Conservation (phyloP, 2,797 vertebrate genomes). For the Eulemur coronatus region DNA sequence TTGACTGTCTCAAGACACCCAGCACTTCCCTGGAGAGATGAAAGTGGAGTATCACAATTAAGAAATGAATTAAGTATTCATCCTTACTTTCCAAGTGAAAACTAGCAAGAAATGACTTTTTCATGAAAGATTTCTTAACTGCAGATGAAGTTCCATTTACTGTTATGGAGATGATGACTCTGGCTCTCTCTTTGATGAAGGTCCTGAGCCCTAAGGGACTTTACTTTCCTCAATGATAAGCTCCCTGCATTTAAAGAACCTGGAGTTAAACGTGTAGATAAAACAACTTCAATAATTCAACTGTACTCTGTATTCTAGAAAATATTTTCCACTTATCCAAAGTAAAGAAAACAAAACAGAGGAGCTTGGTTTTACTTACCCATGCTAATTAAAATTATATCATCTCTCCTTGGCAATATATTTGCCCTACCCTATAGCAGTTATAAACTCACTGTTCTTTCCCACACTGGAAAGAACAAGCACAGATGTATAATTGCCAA, state of each 20-base stretch:
- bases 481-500: slow-evolving; percentile 20
- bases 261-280: slow-evolving; percentile 10
- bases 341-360: slow-evolving; percentile 25
- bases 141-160: slow-evolving; percentile 27
- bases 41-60: not conserved
- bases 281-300: not conserved
- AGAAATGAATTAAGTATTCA: slow-evolving; percentile 29
- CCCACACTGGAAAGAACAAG: not conserved
- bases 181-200: not conserved
- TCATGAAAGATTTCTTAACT: slow-evolving; percentile 6
- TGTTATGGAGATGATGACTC: not conserved
- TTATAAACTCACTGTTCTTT: slow-evolving; percentile 33
- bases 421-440: not conserved
- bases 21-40: not conserved
- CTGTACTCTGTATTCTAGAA: not conserved
- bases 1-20: not conserved
- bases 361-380: not conserved
- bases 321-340: slow-evolving; percentile 31
- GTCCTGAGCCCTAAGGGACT: not conserved
- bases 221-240: not conserved
- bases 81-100: not conserved
- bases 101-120: not conserved
- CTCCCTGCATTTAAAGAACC: slow-evolving; percentile 36
- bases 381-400: slow-evolving; percentile 22
- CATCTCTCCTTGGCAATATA: not conserved